Conservation (phyloP, 1,140 invertebrate species). For the Protaetia brevitarsis region DNA sequence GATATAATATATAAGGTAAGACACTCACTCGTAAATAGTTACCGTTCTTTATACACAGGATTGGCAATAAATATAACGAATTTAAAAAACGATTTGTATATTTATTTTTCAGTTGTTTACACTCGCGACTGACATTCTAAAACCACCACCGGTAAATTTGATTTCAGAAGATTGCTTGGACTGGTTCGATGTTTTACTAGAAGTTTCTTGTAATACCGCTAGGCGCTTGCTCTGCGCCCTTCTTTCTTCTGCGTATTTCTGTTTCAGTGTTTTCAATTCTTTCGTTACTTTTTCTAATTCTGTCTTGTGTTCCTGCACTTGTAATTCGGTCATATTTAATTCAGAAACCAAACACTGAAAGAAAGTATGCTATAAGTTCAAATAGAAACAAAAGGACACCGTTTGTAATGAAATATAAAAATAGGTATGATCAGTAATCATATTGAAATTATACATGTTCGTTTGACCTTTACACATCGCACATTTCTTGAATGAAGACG, state of each 20-base stretch:
- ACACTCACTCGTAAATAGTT: conserved; percentile 2
- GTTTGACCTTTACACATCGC: too few relatives aligned
- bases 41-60: not conserved
- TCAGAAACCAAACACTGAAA: conserved; percentile 59
- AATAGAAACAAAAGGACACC: too few relatives aligned
- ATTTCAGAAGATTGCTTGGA: conserved; percentile 26
- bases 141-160: conserved; percentile 46
- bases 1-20: not conserved
- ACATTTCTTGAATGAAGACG: too few relatives aligned
- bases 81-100: not conserved
- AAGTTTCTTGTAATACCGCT: conserved; percentile 25
- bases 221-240: conserved; percentile 27
- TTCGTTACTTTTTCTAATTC: conserved; percentile 57
- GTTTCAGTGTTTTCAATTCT: conserved; percentile 59
- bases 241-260: conserved; percentile 53
- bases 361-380: too few relatives aligned
- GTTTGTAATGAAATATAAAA: not conserved
- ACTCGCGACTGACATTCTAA: conserved; percentile 37
- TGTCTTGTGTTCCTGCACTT: conserved; percentile 57
- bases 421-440: too few relatives aligned
- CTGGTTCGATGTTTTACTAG: conserved; percentile 23
- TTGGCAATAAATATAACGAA: not conserved
- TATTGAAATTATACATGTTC: too few relatives aligned
- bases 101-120: not conserved
- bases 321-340: conserved; percentile 61